Evolutionary conservation across 2,797 vertebrate genomes (phyloP).

Genomic region (Epinephelus malabaricus): DNA sequence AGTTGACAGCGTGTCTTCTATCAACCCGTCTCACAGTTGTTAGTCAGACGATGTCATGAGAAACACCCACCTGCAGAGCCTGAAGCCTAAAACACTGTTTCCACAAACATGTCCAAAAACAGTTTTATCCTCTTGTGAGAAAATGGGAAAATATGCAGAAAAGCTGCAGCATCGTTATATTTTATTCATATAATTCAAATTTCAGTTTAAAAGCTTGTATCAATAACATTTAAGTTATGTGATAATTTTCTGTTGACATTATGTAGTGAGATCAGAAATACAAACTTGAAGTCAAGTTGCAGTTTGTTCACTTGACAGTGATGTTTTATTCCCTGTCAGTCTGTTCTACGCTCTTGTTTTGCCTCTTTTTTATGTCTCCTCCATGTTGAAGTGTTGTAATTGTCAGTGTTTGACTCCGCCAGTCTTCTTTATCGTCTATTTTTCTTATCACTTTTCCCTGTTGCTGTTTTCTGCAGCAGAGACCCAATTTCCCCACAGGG

Average conservation of each 20-base stretch:
- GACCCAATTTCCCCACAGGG: conserved; percentile 18
- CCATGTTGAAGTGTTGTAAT: background rate
- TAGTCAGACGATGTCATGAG: background rate
- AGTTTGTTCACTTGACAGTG: background rate
- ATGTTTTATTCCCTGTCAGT: background rate
- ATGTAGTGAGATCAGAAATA: background rate
- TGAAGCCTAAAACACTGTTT: background rate
- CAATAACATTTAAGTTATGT: background rate
- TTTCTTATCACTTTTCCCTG: background rate
- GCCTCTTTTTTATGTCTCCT: background rate
- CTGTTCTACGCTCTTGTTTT: background rate
- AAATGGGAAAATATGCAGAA: background rate
- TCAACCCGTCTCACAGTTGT: background rate
- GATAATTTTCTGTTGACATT: background rate
- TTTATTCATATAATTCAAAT: background rate
- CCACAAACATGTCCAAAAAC: background rate
- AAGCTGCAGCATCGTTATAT: background rate
- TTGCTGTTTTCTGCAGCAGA: conserved; percentile 21
- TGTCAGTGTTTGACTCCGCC: background rate
- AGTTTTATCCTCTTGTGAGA: background rate
- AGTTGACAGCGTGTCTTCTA: background rate
- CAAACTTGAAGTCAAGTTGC: background rate
- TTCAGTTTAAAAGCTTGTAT: background rate
- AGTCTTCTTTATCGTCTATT: conserved; percentile 1
- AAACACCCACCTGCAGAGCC: background rate